These are phyloP conservation scores for Atta cephalotes DNA, from an alignment of 1,140 invertebrate species.

Conservation along the genomic window DNA sequence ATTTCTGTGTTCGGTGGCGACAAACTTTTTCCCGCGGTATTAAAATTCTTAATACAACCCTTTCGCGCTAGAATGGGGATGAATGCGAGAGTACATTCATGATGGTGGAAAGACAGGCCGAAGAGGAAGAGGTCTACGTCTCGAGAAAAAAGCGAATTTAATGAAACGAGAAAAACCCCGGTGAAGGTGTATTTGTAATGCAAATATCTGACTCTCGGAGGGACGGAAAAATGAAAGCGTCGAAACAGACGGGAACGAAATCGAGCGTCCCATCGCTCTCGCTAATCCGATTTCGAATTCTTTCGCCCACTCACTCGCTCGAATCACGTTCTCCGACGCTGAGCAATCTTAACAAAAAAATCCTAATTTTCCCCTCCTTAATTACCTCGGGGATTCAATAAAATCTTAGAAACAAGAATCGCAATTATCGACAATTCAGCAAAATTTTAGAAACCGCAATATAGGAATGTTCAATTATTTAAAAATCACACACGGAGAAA, in stretches of 20 bases:
- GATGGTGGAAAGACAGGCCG: slow-evolving; percentile 42
- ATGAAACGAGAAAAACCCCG: slow-evolving; percentile 77
- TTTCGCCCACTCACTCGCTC: slow-evolving; percentile 29
- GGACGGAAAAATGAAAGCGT: slow-evolving; percentile 77
- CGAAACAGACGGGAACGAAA: slow-evolving; percentile 71
- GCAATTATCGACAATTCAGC: slow-evolving; percentile 62
- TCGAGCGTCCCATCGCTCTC: slow-evolving; percentile 70
- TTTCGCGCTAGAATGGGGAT: slow-evolving; percentile 51
- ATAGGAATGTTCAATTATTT: too few relatives aligned
- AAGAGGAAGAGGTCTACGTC: slow-evolving; percentile 32
- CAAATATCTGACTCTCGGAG: slow-evolving; percentile 73
- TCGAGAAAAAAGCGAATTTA: slow-evolving; percentile 71
- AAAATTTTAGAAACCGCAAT: slow-evolving; percentile 18
- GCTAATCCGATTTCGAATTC: slow-evolving; percentile 79
- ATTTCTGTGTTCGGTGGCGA: slow-evolving; percentile 41
- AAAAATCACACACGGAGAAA: slow-evolving; percentile 17
- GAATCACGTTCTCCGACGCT: slow-evolving; percentile 72
- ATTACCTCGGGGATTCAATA: slow-evolving; percentile 72
- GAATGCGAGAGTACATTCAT: slow-evolving; percentile 58
- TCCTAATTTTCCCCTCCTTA: slow-evolving; percentile 75
- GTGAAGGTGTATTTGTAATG: slow-evolving; percentile 79
- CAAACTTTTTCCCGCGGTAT: slow-evolving; percentile 58
- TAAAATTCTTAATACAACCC: slow-evolving; percentile 76
- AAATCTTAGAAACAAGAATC: slow-evolving; percentile 48
- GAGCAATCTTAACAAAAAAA: slow-evolving; percentile 65